Conservation (phyloP, 2,113 vertebrate species). For the Haemorhous mexicanus region DNA sequence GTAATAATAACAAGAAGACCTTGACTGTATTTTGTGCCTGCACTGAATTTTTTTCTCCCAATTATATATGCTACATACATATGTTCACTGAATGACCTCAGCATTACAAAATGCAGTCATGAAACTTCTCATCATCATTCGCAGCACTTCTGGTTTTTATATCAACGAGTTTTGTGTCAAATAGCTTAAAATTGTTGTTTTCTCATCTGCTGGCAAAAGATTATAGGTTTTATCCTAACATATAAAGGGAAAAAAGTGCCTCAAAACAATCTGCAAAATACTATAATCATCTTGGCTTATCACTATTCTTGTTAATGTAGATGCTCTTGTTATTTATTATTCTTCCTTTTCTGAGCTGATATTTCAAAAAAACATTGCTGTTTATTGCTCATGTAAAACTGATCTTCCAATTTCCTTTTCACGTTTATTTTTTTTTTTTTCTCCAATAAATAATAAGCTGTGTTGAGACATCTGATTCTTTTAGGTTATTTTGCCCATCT, state of each 20-base stretch:
- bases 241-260: not conserved
- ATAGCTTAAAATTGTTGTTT: slow-evolving; percentile 5
- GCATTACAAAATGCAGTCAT: not conserved
- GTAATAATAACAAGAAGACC: not conserved
- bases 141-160: not conserved
- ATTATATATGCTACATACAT: not conserved
- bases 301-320: not conserved
- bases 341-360: not conserved
- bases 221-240: not conserved
- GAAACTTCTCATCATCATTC: not conserved
- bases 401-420: not conserved
- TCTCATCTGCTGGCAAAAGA: not conserved
- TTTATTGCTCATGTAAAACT: not conserved
- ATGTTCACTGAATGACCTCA: not conserved
- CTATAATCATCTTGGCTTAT: slow-evolving; percentile 1
- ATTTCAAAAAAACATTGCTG: not conserved
- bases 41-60: not conserved
- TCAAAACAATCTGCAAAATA: slow-evolving; percentile 14
- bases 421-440: not conserved
- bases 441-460: not conserved
- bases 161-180: not conserved
- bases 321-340: not conserved
- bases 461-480: not conserved
- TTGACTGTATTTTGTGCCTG: not conserved
- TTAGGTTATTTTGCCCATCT: not conserved